Conservation (phyloP, 2,888 invertebrate species). For the Cephus pulcher region DNA sequence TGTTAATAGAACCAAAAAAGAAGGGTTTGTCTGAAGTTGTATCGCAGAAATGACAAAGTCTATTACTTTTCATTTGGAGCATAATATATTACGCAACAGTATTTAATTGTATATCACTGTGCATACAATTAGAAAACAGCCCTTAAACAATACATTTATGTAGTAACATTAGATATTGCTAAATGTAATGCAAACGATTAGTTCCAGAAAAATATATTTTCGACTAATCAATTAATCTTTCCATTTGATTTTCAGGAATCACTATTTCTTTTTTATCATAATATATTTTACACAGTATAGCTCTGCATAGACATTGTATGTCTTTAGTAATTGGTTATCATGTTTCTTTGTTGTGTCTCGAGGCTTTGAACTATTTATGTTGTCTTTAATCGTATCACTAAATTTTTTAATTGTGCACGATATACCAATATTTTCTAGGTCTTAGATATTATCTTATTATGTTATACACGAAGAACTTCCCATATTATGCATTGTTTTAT, state of each 20-base stretch:
- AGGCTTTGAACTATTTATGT: neutral
- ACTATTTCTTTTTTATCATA: neutral
- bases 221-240: neutral
- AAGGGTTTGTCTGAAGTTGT: neutral
- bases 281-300: neutral
- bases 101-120: neutral
- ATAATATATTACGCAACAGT: neutral
- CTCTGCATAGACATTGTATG: neutral
- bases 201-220: neutral
- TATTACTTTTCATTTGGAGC: neutral
- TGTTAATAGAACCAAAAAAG: neutral
- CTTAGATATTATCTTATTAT: neutral
- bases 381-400: neutral
- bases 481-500: neutral
- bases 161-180: neutral
- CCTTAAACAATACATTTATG: neutral
- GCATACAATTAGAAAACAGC: neutral
- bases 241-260: neutral
- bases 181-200: neutral
- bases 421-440: neutral
- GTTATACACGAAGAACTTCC: neutral
- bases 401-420: neutral
- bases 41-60: neutral
- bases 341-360: constrained; percentile 16
- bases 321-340: neutral